Evolutionary conservation across 1,140 invertebrate genomes (phyloP), one percentile per base, ranked within the genome.

Genomic region (Condylostylus longicornis): DNA sequence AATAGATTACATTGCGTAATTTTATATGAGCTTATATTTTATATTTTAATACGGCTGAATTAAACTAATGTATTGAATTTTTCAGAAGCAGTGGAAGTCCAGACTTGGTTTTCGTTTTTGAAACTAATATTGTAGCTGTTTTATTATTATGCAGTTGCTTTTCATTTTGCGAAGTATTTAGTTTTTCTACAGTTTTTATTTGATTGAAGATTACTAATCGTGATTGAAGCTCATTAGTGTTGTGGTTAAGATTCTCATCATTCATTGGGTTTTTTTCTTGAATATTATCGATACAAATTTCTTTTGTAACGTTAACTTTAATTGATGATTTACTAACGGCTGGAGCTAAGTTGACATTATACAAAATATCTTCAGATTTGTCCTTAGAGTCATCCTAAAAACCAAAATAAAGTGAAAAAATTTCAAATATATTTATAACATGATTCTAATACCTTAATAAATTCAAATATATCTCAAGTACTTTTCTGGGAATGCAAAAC

Each of bases 21-120:
- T n/a, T n/a, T n/a, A n/a, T n/a, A n/a, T n/a, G n/a, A n/a, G n/a
- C n/a, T n/a, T n/a, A n/a, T n/a, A n/a, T n/a, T n/a, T n/a, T n/a
- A n/a, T n/a, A n/a, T n/a, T n/a, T n/a, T n/a, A n/a, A n/a, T n/a
- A n/a, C n/a, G n/a, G n/a, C n/a, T n/a, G n/a, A n/a, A n/a, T n/a
- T n/a, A n/a, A n/a, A n/a, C n/a, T n/a, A n/a, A n/a, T n/a, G n/a
- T 45, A 59, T 60, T 35, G 57, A 61, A 42, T 61, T 60, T 41
- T 61, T 61, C 34, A 61, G 44, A 44, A 61, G 44, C 44, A 61
- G 45, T 40, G 58, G 58, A 48, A 61, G 51, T 45, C 58, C 58
- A 38, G 57, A 58, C 58, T 61, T 61, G 21, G 58, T 60, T 61
- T 60, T 61, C 47, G 58, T 58, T 55, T 61, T 61, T 14, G 58